A percentile compares a stretch with the other conserved stretches of the same genome.
Evolutionary conservation across 2,113 vertebrate species (phyloP).

Genomic region (Otocyon megalotis): DNA sequence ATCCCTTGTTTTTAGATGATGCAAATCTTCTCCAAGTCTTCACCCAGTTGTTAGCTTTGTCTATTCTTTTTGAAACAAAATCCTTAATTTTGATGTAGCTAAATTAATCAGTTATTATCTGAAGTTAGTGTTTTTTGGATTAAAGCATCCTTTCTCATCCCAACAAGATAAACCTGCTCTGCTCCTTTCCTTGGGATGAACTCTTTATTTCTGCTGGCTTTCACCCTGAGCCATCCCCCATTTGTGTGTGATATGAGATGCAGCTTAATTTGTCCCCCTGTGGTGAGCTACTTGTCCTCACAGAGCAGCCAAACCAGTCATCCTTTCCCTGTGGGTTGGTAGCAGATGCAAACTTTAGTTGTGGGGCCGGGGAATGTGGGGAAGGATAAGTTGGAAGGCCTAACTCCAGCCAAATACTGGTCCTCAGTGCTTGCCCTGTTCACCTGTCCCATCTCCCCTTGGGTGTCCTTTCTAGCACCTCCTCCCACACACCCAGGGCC

Average conservation of each 20-base stretch:
- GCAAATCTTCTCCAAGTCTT: not conserved
- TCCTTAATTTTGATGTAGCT: not conserved
- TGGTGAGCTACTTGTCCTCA: not conserved
- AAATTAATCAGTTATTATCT: not conserved
- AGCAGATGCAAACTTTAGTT: not conserved
- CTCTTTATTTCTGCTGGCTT: not conserved
- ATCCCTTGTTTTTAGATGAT: not conserved
- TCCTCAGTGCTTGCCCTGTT: not conserved
- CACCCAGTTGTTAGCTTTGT: not conserved
- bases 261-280: not conserved
- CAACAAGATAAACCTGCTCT: not conserved
- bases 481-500: not conserved
- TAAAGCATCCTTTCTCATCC: not conserved
- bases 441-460: fast-evolving
- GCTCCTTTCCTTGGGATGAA: not conserved
- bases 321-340: not conserved
- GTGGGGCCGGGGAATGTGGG: not conserved
- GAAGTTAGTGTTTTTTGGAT: not conserved
- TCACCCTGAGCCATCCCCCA: fast-evolving
- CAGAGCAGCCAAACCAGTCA: not conserved
- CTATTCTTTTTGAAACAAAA: not conserved
- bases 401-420: not conserved
- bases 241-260: not conserved
- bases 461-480: not conserved
- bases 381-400: not conserved